Evolutionary conservation across 2,113 vertebrate species (phyloP).

Genomic region (Coptodon rendalli): DNA sequence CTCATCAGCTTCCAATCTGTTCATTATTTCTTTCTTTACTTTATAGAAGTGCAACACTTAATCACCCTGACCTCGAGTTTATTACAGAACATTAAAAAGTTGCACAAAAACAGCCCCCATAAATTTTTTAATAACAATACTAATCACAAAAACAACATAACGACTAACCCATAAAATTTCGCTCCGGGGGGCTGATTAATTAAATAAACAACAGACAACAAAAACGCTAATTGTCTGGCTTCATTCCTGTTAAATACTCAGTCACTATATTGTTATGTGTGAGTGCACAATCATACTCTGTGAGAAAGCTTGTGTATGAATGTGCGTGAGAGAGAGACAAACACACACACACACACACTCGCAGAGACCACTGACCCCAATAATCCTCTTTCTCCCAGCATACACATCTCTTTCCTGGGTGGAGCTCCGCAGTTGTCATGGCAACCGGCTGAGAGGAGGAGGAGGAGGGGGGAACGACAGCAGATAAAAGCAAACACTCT

Average conservation of each 20-base stretch:
- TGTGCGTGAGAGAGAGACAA: not conserved
- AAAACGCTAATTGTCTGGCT: not conserved
- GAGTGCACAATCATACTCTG: not conserved
- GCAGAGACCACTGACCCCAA: conserved; percentile 59
- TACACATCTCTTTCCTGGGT: conserved; percentile 54
- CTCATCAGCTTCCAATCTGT: not conserved
- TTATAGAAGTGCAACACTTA: not conserved
- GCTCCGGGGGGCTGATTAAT: not conserved
- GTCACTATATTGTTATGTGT: not conserved
- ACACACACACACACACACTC: not conserved
- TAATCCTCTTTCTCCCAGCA: conserved; percentile 60
- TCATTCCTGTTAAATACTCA: not conserved
- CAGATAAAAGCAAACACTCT: conserved; percentile 47
- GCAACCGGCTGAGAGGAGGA: conserved; percentile 8
- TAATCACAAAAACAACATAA: not conserved
- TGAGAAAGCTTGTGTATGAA: not conserved
- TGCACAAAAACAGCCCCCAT: not conserved
- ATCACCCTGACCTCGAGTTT: not conserved
- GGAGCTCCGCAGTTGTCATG: conserved; percentile 59
- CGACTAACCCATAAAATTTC: not conserved
- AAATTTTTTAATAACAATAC: not conserved
- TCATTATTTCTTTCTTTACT: not conserved
- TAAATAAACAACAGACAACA: not conserved
- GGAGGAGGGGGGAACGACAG: not conserved
- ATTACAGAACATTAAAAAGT: not conserved